Conservation (phyloP, 2,888 invertebrate genomes). For the Meganola albula region DNA sequence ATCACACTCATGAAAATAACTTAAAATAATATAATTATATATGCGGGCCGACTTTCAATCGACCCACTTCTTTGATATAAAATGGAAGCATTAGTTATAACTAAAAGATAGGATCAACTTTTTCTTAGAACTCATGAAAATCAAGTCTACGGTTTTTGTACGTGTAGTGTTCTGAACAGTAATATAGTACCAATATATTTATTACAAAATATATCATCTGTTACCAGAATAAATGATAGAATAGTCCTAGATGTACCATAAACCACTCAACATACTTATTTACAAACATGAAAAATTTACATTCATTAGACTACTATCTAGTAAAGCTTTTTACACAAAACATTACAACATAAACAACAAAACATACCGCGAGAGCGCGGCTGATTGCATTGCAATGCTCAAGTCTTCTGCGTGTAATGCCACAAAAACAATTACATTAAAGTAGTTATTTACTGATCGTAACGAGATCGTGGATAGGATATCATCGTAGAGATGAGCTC, state of each 20-base stretch:
- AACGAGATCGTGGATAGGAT: slow-evolving; percentile 76
- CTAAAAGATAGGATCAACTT: slow-evolving; percentile 55
- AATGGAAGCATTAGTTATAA: slow-evolving; percentile 76
- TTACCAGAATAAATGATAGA: slow-evolving; percentile 24
- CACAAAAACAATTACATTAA: slow-evolving; percentile 66
- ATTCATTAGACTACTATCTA: slow-evolving; percentile 58
- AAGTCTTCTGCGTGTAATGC: slow-evolving; percentile 71
- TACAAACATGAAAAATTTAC: slow-evolving; percentile 63
- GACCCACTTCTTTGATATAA: slow-evolving; percentile 75
- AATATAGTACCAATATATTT: slow-evolving; percentile 29
- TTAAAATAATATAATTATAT: slow-evolving; percentile 64
- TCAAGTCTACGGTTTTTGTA: slow-evolving; percentile 35
- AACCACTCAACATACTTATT: slow-evolving; percentile 64
- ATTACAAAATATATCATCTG: slow-evolving; percentile 28
- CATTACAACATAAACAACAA: slow-evolving; percentile 69
- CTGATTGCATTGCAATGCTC: slow-evolving; percentile 69
- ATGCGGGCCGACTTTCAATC: slow-evolving; percentile 70
- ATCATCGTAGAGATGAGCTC: slow-evolving; percentile 63
- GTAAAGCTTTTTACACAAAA: slow-evolving; percentile 76
- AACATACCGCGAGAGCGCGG: slow-evolving; percentile 48
- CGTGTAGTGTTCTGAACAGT: slow-evolving; percentile 37
- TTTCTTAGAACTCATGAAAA: slow-evolving; percentile 35
- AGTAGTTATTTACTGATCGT: slow-evolving; percentile 70
- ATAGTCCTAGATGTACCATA: slow-evolving; percentile 36
- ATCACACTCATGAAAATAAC: slow-evolving; percentile 70